A percentile compares a stretch with the other conserved stretches of the same genome.
Conservation (phyloP, 2,888 invertebrate species). For the Neuroscelio doddi region DNA sequence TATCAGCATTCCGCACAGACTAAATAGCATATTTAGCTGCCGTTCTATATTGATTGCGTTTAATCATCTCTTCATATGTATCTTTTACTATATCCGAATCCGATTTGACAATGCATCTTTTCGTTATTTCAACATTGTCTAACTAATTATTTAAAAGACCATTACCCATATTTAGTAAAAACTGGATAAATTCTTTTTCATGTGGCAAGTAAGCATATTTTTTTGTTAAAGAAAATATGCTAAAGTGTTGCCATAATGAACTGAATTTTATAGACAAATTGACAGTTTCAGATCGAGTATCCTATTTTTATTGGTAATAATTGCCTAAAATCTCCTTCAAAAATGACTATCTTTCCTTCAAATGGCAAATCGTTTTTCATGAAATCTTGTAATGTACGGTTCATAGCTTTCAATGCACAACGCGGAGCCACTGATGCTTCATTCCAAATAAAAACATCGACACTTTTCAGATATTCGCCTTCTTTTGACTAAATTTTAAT, state of each 20-base stretch:
- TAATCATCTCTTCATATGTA: constrained; percentile 24
- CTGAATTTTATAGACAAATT: constrained; percentile 36
- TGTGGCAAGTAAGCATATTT: too few species aligned
- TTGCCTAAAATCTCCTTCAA: constrained; percentile 26
- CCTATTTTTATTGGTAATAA: constrained; percentile 21
- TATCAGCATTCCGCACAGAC: constrained; percentile 40
- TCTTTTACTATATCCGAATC: constrained; percentile 36
- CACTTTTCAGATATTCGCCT: too few species aligned
- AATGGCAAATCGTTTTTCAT: constrained; percentile 37
- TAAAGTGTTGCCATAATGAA: constrained; percentile 12
- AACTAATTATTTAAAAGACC: constrained; percentile 27
- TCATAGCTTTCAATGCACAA: constrained; percentile 45
- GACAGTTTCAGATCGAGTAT: constrained; percentile 25
- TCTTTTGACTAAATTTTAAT: constrained; percentile 47
- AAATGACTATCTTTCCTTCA: constrained; percentile 22
- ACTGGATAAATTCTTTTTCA: constrained; percentile 33
- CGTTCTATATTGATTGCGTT: constrained; percentile 22
- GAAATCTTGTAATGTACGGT: constrained; percentile 45
- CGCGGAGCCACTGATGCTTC: constrained; percentile 48
- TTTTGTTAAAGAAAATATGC: constrained; percentile 18
- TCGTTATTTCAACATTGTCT: constrained; percentile 29
- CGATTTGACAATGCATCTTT: constrained; percentile 20
- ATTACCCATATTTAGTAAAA: constrained; percentile 33
- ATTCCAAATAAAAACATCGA: constrained; percentile 46
- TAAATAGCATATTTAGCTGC: constrained; percentile 34